Conservation (phyloP, 2,113 vertebrate genomes). For the Vidua chalybeata region DNA sequence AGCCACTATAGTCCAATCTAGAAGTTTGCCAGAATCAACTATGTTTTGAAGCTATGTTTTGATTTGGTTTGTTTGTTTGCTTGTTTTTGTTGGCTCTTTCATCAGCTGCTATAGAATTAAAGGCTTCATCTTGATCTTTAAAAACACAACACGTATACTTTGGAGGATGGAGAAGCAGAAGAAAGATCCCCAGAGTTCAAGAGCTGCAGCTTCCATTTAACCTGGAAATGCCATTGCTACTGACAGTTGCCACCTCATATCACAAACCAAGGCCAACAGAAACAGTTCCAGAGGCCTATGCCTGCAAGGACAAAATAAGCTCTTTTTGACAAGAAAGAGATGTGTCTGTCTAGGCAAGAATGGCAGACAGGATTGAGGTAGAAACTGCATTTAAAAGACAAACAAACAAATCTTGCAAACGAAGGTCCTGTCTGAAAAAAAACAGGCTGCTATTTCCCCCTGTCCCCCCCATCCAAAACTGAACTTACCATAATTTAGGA, state of each 20-base stretch:
- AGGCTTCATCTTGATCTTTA: not conserved
- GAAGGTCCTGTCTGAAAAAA: not conserved
- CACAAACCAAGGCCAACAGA: not conserved
- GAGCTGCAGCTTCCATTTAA: not conserved
- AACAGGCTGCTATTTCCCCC: not conserved
- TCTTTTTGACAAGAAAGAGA: not conserved
- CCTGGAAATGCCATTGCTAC: not conserved
- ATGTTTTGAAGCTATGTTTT: not conserved
- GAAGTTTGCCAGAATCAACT: not conserved
- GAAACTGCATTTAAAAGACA: not conserved
- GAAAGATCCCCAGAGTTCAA: not conserved
- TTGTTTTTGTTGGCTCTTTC: not conserved
- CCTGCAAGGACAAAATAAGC: not conserved
- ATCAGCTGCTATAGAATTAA: not conserved
- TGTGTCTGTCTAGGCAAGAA: not conserved
- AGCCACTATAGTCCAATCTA: not conserved
- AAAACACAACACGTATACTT: not conserved
- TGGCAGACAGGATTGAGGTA: not conserved
- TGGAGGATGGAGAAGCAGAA: not conserved
- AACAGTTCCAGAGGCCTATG: not conserved
- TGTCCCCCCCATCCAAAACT: rapidly evolving
- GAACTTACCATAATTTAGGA: not conserved
- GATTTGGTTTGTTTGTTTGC: not conserved
- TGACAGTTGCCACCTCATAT: not conserved
- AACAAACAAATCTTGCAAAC: not conserved